phyloP scores from a whole-genome alignment of 2,113 vertebrate genomes.

The Nanorana parkeri region DNA sequence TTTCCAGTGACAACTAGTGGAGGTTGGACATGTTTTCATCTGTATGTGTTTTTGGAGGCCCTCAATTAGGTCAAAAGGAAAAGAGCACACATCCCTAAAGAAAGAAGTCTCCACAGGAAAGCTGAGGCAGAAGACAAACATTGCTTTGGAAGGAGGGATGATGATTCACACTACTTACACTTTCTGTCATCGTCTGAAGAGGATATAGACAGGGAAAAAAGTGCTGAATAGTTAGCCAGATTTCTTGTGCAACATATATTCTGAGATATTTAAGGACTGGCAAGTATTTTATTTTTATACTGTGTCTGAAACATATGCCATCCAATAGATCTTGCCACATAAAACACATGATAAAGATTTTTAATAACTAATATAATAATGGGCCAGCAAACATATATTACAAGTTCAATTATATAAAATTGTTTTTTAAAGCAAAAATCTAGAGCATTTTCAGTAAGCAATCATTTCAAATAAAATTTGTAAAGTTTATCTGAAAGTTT shows the following conservation, averaged over 20 bases:
- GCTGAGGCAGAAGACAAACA: conserved; percentile 41
- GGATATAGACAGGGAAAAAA: conserved; percentile 21
- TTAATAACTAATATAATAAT: too few relatives aligned
- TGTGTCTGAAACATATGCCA: neutral
- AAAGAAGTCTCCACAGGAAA: conserved; percentile 50
- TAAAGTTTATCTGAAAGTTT: too few relatives aligned
- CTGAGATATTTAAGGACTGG: neutral
- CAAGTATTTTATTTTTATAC: neutral
- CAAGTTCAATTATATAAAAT: too few relatives aligned
- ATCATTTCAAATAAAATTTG: too few relatives aligned
- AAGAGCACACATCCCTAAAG: conserved; percentile 16
- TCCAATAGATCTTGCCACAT: too few relatives aligned
- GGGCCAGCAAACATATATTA: too few relatives aligned
- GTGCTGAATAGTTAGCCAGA: conserved; percentile 27
- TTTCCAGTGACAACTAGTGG: conserved; percentile 15
- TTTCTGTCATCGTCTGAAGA: conserved; percentile 39
- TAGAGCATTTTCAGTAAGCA: too few relatives aligned
- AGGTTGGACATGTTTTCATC: conserved; percentile 58
- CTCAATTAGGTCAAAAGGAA: conserved; percentile 29
- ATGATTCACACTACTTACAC: conserved; percentile 41
- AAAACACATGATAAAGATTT: too few relatives aligned
- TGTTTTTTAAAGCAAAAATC: too few relatives aligned
- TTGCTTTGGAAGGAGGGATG: conserved; percentile 36
- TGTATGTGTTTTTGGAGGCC: conserved; percentile 64
- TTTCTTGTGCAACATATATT: neutral